A percentile compares a stretch with the other conserved stretches of the same genome.
These are phyloP conservation scores for Ciconia nigra DNA, from an alignment of 2,797 vertebrate genomes.

Conservation along the genomic window DNA sequence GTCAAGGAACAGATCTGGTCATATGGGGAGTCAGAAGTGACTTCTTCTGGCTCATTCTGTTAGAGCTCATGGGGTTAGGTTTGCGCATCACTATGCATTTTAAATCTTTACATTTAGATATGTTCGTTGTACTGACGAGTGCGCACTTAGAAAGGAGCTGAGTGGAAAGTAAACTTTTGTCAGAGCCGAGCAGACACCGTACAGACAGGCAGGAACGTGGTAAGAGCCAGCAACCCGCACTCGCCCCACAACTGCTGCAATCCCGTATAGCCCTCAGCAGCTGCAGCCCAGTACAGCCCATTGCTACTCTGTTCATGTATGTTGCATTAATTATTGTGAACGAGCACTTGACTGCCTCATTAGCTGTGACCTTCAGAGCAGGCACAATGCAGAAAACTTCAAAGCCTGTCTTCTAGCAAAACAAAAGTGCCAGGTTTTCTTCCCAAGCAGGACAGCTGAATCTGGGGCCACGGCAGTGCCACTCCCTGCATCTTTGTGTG, in stretches of 20 bases:
- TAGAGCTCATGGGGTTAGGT: neutral
- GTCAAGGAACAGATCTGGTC: neutral
- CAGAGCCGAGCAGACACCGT: accelerated
- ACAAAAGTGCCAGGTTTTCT: neutral
- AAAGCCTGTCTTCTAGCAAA: neutral
- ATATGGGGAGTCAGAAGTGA: neutral
- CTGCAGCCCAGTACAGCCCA: neutral
- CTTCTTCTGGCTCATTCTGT: neutral
- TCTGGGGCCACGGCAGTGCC: accelerated
- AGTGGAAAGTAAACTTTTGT: neutral
- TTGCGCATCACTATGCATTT: neutral
- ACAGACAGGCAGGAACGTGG: accelerated
- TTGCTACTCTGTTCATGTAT: accelerated
- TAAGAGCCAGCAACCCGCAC: neutral
- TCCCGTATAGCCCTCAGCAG: neutral
- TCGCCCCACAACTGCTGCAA: neutral
- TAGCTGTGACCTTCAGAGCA: neutral
- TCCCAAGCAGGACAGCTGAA: neutral
- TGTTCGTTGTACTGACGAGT: accelerated
- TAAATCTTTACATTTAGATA: neutral
- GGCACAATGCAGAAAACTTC: neutral
- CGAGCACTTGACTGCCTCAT: neutral
- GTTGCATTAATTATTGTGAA: neutral
- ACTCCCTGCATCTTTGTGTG: neutral
- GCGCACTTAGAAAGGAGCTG: neutral